Percentiles rank a stretch among this genome's conserved stretches.
These are phyloP conservation scores for Phataginus tricuspis DNA, from an alignment of 2,797 vertebrate species.

Conservation along the genomic window DNA sequence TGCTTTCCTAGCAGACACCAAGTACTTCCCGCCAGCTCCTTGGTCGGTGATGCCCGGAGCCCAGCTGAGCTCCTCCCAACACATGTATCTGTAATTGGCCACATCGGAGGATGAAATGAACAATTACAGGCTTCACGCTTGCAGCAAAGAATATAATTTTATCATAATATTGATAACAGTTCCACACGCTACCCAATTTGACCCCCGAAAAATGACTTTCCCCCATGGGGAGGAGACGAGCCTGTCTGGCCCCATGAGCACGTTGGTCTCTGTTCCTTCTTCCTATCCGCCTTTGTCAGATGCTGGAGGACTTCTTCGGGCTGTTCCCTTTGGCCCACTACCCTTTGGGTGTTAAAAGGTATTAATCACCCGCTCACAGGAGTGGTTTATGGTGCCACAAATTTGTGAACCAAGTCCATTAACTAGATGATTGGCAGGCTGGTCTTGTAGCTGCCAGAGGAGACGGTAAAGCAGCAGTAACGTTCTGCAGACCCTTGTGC, in stretches of 20 bases:
- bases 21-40: neutral
- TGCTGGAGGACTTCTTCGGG: neutral
- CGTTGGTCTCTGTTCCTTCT: neutral
- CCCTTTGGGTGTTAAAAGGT: neutral
- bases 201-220: slow-evolving; percentile 61
- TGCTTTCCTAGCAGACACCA: neutral
- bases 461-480: neutral
- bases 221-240: neutral
- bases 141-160: slow-evolving; percentile 58
- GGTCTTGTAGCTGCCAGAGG: slow-evolving; percentile 36
- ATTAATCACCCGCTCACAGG: slow-evolving; percentile 13
- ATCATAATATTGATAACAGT: slow-evolving; percentile 76
- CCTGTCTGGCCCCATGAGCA: neutral
- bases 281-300: neutral
- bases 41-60: neutral
- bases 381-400: slow-evolving; percentile 39
- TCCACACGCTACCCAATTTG: slow-evolving; percentile 62
- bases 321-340: neutral
- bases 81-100: slow-evolving; percentile 40
- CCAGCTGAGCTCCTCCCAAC: slow-evolving; percentile 36
- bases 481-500: neutral
- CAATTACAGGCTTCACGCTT: slow-evolving; percentile 63
- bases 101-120: slow-evolving; percentile 70
- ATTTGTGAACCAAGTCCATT: slow-evolving; percentile 42
- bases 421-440: slow-evolving; percentile 3